Percentiles rank a stretch among this genome's conserved stretches.
These are phyloP conservation scores for Acanthochromis polyacanthus DNA, from an alignment of 2,113 vertebrate species.

Conservation along the genomic window DNA sequence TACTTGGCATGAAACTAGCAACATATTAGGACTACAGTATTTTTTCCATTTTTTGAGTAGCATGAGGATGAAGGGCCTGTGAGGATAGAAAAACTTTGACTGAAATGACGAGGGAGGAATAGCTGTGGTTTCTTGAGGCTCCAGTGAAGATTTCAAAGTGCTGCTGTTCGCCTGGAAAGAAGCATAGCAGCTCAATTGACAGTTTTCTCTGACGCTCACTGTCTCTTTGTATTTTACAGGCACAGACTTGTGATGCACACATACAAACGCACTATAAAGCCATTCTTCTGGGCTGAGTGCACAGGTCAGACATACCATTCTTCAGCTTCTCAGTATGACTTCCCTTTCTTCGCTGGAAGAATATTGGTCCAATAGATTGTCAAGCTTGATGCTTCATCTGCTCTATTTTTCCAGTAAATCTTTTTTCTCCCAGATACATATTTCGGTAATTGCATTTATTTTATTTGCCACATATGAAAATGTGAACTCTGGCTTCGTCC, in stretches of 20 bases:
- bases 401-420: not conserved
- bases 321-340: slow-evolving; percentile 8
- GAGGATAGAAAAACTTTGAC: slow-evolving; percentile 46
- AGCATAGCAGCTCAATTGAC: slow-evolving; percentile 25
- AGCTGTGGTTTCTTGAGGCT: slow-evolving; percentile 35
- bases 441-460: too few species aligned
- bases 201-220: slow-evolving; percentile 4
- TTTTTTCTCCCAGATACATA: too few species aligned
- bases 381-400: not conserved
- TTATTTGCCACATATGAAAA: too few species aligned
- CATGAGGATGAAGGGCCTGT: slow-evolving; percentile 22
- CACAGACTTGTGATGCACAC: slow-evolving; percentile 30
- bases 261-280: slow-evolving; percentile 37
- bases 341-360: not conserved
- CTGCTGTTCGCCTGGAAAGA: not conserved
- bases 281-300: slow-evolving; percentile 31
- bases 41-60: slow-evolving; percentile 18
- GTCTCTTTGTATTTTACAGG: slow-evolving; percentile 27
- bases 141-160: slow-evolving; percentile 54
- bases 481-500: too few species aligned
- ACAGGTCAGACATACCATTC: slow-evolving; percentile 37
- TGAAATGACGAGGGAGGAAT: slow-evolving; percentile 41
- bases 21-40: not conserved
- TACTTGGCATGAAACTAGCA: slow-evolving; percentile 31
- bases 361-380: not conserved